Base-by-base conservation (phyloP, 30 jellyfish, hydroid and myxozoan species). In the Hydractinia echinata region DNA sequence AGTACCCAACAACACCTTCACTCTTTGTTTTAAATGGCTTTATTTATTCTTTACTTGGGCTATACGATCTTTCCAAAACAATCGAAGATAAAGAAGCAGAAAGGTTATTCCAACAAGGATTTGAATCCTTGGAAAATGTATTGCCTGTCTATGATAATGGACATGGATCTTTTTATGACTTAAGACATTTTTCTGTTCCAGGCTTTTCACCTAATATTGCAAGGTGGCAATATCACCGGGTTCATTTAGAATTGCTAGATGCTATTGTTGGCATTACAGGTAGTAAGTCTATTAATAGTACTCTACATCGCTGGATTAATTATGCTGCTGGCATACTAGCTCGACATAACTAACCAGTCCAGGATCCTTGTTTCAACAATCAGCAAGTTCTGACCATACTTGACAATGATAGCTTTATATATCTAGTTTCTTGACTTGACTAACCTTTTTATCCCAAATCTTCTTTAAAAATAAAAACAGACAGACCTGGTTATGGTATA, bases 191-290 rank as follows among this genome's bases (percentile, higher is more conserved):
- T 54, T 86, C 70, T 8, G 53, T 92, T 21, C 95, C 92, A 39
- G 98, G 96, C 10, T 53, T 21, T 6, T 79, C 67, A 73, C 98
- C 98, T 44, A 87, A 87, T 58, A 73, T 96, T 16, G 98, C 98
- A 4, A 77, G 98, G 51, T 87, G 96, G 98, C 93, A 83, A 72
- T 92, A 92, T 54, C 98, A 92, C 62, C 87, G 86, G 2, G 92
- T 92, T 7, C 98, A 92, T 60, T 51, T 92, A 5, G 92, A 84
- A 20, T 95, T 84, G 62, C 72, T 92, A 50, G 58, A 76, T 52
- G 87, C 87, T 52, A 52, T 92, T 18, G 62, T 44, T 13, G 82
- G 55, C 16, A 77, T 92, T 49, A 73, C 62, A 6, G 72, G 77
- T 8, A 64, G 73, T 56, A 62, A 71, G 7, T 48, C 39, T 10